phyloP scores from a whole-genome alignment of 2,113 vertebrate species.

The Limnothrissa miodon region DNA sequence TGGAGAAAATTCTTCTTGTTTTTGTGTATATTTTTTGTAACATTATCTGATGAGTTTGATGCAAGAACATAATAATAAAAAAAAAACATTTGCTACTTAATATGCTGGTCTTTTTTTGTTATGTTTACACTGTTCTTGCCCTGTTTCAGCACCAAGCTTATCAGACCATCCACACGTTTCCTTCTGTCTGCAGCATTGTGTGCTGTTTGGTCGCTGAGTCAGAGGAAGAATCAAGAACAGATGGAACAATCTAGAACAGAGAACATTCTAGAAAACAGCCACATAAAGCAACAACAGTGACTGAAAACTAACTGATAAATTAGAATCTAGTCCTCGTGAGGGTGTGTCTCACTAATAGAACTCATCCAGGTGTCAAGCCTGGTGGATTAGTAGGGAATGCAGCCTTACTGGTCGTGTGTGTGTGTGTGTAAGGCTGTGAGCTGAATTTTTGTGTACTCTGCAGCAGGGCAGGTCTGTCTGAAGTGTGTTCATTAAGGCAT shows the following conservation, averaged over 20 bases:
- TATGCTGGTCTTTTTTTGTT: background rate
- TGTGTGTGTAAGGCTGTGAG: slow-evolving; percentile 15
- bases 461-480: slow-evolving; percentile 39
- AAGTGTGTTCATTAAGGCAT: slow-evolving; percentile 47
- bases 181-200: background rate
- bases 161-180: background rate
- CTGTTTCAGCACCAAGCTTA: background rate
- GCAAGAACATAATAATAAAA: background rate
- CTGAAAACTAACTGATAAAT: background rate
- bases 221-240: too few relatives aligned
- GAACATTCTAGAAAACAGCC: background rate
- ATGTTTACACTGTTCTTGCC: background rate
- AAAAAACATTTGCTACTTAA: background rate
- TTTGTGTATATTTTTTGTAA: background rate
- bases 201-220: background rate
- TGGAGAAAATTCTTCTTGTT: background rate
- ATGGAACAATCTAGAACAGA: background rate
- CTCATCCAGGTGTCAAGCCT: slow-evolving; percentile 30
- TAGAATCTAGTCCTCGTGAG: background rate
- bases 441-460: slow-evolving; percentile 43
- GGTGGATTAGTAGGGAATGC: slow-evolving; percentile 57
- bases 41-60: background rate
- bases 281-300: background rate
- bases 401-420: slow-evolving; percentile 58
- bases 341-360: background rate